These are phyloP conservation scores for Rhingia rostrata DNA, from an alignment of 2,888 invertebrate species.

Conservation along the genomic window DNA sequence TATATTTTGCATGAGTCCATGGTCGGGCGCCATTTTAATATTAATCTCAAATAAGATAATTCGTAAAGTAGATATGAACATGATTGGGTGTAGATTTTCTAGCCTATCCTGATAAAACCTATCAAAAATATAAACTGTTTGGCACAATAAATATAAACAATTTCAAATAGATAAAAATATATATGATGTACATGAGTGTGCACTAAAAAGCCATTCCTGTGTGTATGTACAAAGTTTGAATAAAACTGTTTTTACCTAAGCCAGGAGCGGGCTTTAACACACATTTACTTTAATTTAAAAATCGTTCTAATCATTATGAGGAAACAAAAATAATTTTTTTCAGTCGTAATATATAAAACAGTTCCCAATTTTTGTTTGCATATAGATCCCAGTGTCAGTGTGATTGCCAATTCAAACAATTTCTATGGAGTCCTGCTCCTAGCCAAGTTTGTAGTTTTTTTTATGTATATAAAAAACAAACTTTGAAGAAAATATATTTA, in stretches of 20 bases:
- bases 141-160: neutral
- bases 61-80: too few species aligned
- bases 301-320: slow-evolving; percentile 54
- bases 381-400: slow-evolving; percentile 75
- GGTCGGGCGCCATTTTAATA: too few species aligned
- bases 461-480: slow-evolving; percentile 58
- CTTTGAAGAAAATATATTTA: slow-evolving; percentile 45
- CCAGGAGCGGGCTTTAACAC: slow-evolving; percentile 80
- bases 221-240: slow-evolving; percentile 47
- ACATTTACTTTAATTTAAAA: slow-evolving; percentile 14
- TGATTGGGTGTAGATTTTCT: too few species aligned
- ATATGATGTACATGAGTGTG: slow-evolving; percentile 32
- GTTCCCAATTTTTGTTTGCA: neutral
- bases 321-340: slow-evolving; percentile 58
- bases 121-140: too few species aligned
- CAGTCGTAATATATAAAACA: slow-evolving; percentile 1
- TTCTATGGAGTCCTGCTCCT: slow-evolving; percentile 80
- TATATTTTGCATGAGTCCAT: too few species aligned
- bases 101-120: too few species aligned
- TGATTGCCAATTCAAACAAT: slow-evolving; percentile 58
- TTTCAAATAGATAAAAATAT: slow-evolving; percentile 13
- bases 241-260: slow-evolving; percentile 72
- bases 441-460: slow-evolving; percentile 75
- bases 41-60: too few species aligned
- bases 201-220: slow-evolving; percentile 58